Evolutionary conservation across 2,888 invertebrate species (phyloP).

Genomic region (Euproctis similis): DNA sequence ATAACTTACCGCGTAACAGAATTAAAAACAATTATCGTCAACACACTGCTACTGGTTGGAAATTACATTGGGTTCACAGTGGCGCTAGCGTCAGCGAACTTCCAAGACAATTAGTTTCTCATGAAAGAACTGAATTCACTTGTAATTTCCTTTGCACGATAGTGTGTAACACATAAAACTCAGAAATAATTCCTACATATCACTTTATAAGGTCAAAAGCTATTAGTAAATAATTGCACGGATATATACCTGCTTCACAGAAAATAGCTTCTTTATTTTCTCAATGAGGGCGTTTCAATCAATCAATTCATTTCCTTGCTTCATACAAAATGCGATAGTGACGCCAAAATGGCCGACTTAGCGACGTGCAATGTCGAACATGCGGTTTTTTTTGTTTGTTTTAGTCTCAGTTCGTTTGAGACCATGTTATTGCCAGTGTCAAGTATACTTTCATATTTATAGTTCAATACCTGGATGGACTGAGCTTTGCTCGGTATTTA

Average conservation of each 20-base stretch:
- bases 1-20: background rate
- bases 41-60: constrained; percentile 48
- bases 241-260: constrained; percentile 27
- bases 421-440: too few species aligned
- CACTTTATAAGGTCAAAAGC: too few species aligned
- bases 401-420: background rate
- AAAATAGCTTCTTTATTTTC: constrained; percentile 46
- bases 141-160: too few species aligned
- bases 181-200: too few species aligned
- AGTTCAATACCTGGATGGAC: too few species aligned
- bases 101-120: constrained; percentile 14
- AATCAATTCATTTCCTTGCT: constrained; percentile 39
- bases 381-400: background rate
- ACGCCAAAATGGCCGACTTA: constrained; percentile 60
- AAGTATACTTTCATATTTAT: too few species aligned
- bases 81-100: constrained; percentile 57
- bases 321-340: constrained; percentile 39
- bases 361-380: constrained; percentile 4
- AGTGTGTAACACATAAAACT: too few species aligned
- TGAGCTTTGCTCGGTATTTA: too few species aligned
- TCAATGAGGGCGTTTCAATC: constrained; percentile 65
- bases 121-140: too few species aligned
- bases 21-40: constrained; percentile 21
- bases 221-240: too few species aligned
- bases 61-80: constrained; percentile 43